Conservation (phyloP, 2,888 invertebrate genomes). For the Thymelicus acteon region DNA sequence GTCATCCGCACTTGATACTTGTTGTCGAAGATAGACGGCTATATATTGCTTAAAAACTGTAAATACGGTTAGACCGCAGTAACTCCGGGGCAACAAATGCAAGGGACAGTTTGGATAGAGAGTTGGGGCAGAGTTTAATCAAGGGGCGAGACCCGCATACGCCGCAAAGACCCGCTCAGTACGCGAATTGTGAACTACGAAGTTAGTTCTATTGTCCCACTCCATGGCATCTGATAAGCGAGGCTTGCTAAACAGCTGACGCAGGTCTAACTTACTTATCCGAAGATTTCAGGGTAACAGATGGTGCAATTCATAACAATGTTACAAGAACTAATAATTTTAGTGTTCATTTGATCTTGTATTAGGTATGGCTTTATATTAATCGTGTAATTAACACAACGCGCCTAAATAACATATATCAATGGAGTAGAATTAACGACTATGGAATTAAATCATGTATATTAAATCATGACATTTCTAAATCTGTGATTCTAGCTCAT, state of each 20-base stretch:
- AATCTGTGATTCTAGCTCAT: too few species aligned
- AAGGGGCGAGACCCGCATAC: constrained; percentile 47
- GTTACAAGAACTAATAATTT: neutral
- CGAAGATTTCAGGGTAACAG: neutral
- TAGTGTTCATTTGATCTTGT: too few species aligned
- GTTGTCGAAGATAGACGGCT: too few species aligned
- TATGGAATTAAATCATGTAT: too few species aligned
- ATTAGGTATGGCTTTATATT: too few species aligned
- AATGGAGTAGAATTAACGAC: too few species aligned
- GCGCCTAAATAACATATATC: too few species aligned
- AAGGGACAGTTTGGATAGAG: constrained; percentile 50
- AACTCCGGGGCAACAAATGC: constrained; percentile 48
- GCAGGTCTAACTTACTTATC: neutral
- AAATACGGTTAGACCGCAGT: constrained; percentile 41
- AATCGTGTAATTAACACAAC: too few species aligned
- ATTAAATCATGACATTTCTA: too few species aligned
- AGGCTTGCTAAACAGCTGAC: neutral
- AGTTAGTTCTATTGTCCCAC: constrained; percentile 32
- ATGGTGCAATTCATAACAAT: neutral
- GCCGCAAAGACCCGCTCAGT: constrained; percentile 48
- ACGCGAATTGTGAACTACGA: constrained; percentile 45
- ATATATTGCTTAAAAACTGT: constrained; percentile 39
- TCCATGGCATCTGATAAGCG: constrained; percentile 27
- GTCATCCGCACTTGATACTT: too few species aligned
- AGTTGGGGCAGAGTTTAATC: constrained; percentile 54